Evolutionary conservation across 1,140 invertebrate genomes (phyloP).

Genomic region (Drosophila bifasciata): DNA sequence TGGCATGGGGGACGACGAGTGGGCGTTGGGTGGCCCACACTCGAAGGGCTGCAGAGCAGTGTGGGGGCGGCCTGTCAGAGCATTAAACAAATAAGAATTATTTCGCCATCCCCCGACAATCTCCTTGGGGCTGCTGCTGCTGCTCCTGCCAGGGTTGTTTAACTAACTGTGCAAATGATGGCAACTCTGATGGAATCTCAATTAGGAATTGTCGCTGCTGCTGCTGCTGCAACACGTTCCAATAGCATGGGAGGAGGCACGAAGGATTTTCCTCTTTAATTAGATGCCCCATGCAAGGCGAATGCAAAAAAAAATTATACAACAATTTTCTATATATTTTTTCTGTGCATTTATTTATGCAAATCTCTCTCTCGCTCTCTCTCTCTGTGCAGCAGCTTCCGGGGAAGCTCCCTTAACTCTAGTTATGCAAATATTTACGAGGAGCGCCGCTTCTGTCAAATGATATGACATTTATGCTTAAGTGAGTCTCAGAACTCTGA

Average conservation of each 20-base stretch:
- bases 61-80: constrained; percentile 43
- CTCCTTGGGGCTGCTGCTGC: background rate
- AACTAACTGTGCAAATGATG: constrained; percentile 76
- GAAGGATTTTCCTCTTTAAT: constrained; percentile 30
- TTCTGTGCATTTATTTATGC: constrained; percentile 29
- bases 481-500: constrained; percentile 6
- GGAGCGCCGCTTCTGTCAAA: background rate
- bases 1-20: constrained; percentile 5
- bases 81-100: constrained; percentile 72
- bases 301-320: background rate
- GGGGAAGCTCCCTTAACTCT: constrained; percentile 1
- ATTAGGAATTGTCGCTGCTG: constrained; percentile 58
- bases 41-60: background rate
- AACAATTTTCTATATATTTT: no score
- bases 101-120: constrained; percentile 1
- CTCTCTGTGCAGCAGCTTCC: no score
- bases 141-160: constrained; percentile 40
- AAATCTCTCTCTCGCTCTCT: constrained; percentile 11
- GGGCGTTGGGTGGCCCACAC: background rate
- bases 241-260: background rate
- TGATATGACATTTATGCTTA: constrained; percentile 24
- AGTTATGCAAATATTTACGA: constrained; percentile 37
- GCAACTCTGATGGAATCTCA: constrained; percentile 63
- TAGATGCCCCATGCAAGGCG: constrained; percentile 25
- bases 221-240: background rate